These are phyloP conservation scores for Rapana venosa DNA, from an alignment of 2,888 invertebrate species.

Conservation along the genomic window DNA sequence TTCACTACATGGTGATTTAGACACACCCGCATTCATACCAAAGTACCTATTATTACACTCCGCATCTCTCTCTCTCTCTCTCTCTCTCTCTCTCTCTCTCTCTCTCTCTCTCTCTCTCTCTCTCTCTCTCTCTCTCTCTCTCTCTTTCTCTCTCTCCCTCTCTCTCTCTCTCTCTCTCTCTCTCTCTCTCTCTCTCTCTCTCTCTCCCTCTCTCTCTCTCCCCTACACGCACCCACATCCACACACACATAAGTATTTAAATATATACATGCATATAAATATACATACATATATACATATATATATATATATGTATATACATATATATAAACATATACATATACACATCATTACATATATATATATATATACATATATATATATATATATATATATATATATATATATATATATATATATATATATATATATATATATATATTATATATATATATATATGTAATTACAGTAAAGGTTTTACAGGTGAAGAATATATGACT, in stretches of 20 bases:
- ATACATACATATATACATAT: not conserved
- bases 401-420: too few species aligned
- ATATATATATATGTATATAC: conserved; percentile 3
- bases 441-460: too few species aligned
- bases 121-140: not conserved
- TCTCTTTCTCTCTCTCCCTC: not conserved
- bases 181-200: not conserved
- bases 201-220: too few species aligned
- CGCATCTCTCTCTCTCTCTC: not conserved
- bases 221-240: conserved; percentile 9
- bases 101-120: conserved; percentile 13
- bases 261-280: too few species aligned
- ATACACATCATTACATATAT: not conserved
- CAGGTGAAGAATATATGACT: too few species aligned
- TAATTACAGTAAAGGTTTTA: too few species aligned
- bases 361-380: too few species aligned
- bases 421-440: not conserved
- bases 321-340: not conserved
- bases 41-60: too few species aligned
- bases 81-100: not conserved
- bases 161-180: not conserved
- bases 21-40: too few species aligned
- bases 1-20: too few species aligned
- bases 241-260: not conserved
- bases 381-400: too few species aligned